Conservation (phyloP, 2,113 vertebrate species). For the Silurus glanis region DNA sequence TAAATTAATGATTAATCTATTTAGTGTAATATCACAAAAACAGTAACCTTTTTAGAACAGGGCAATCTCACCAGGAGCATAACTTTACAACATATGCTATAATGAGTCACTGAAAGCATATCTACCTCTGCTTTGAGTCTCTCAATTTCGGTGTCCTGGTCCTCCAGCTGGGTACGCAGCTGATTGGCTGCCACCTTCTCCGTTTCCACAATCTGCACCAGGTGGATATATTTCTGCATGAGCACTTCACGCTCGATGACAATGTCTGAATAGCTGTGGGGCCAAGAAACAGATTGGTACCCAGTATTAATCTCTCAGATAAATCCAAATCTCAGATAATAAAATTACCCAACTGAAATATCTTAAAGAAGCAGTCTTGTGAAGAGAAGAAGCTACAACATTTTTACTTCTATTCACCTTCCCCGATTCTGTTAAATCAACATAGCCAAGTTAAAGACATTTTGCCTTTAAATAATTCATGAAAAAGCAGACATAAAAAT, state of each 20-base stretch:
- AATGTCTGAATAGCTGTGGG: conserved; percentile 86
- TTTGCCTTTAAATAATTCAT: background rate
- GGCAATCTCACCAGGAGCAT: background rate
- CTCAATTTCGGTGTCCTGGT: conserved; percentile 96
- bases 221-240: conserved; percentile 98
- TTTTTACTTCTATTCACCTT: background rate
- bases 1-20: background rate
- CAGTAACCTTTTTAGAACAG: background rate
- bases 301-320: conserved; percentile 2
- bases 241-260: conserved; percentile 93
- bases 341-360: background rate
- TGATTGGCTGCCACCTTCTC: conserved; percentile 96
- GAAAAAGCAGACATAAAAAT: background rate
- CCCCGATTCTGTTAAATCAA: background rate
- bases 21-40: background rate
- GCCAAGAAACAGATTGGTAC: background rate
- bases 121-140: conserved; percentile 92
- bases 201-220: conserved; percentile 95
- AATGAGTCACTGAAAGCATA: background rate
- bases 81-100: background rate
- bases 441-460: no score
- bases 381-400: no score
- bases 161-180: conserved; percentile 93
- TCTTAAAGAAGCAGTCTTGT: background rate
- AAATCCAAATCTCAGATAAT: background rate